Evolutionary conservation across 2,888 invertebrate species (phyloP), one percentile per base, ranked within the genome.

Genomic region (Pseudoips prasinana): DNA sequence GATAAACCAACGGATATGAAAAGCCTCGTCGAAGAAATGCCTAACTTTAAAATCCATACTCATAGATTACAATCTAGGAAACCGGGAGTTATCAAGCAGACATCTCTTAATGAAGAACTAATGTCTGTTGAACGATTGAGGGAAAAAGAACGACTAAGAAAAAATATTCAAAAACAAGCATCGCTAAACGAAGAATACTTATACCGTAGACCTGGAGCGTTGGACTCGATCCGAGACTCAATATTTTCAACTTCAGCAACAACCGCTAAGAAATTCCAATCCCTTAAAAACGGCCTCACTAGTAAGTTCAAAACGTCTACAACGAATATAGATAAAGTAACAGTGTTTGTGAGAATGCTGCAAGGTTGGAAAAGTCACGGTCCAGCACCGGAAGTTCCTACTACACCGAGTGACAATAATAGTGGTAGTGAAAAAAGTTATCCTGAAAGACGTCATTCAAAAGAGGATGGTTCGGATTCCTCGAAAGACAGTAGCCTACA

Each of bases 401-500:
- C 78, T 70, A 84, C 85, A 22, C 86, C 77, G 24, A 76, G 64
- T 39, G 90, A 90, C 47, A 86, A 74, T 69, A 88, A 83, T 48
- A 73, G 85, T 25, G 71, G 63, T 36, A 77, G 51, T 56, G 88
- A 89, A 24, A 90, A 90, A 61, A 66, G 60, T 37, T 78, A 72
- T 40, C 83, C 79, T 49, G 95, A 94, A 64, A 87, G 96, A 35
- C 90, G 96, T 31, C 92, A 93, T 61, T 96, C 96, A 0, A 92
- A 93, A 49, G 96, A 96, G 76, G 96, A 96, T 59, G 96, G 96
- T 7, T 96, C 96, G 0, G 95, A 95, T 69, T 95, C 95, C 3
- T 95, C 95, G 1, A 95, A 95, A 79, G 95, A 95, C 59, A 95
- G 96, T 71, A 96, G 96, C 71, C 90, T 97, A 39, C 97, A 97